Conservation (phyloP, 2,797 vertebrate genomes). For the Champsocephalus gunnari region DNA sequence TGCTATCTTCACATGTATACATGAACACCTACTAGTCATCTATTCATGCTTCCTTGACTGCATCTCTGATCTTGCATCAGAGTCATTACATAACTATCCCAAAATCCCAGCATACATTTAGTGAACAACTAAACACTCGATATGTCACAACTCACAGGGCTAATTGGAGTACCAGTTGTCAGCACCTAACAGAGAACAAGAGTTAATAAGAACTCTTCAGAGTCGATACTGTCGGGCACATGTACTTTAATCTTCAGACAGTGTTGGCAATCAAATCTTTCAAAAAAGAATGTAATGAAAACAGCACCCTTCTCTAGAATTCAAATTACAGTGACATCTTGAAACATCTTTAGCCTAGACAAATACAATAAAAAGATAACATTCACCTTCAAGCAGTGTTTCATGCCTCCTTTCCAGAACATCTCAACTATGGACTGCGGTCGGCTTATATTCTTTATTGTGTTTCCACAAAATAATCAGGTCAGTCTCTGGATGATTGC, state of each 20-base stretch:
- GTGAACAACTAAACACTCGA: background rate
- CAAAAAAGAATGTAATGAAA: background rate
- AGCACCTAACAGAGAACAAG: background rate
- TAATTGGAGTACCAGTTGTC: constrained; percentile 26
- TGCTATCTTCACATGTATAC: constrained; percentile 12
- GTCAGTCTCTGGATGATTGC: constrained; percentile 15
- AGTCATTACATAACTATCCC: background rate
- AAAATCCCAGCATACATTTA: constrained; percentile 5
- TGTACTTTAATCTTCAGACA: background rate
- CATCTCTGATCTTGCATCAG: too few species aligned
- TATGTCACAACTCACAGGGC: background rate
- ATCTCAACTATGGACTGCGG: background rate
- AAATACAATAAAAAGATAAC: background rate
- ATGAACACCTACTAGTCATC: constrained; percentile 1
- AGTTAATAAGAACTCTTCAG: constrained; percentile 29
- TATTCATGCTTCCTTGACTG: background rate
- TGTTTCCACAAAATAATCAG: constrained; percentile 28
- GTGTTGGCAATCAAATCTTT: background rate
- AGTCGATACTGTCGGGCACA: background rate
- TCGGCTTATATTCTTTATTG: constrained; percentile 20
- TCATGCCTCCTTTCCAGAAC: background rate
- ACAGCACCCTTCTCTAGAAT: background rate
- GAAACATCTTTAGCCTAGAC: background rate
- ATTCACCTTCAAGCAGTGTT: background rate
- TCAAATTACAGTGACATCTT: background rate